Percentiles rank a stretch among this genome's conserved stretches.
phyloP scores from a whole-genome alignment of 2,113 vertebrate species.

The Athene cunicularia region DNA sequence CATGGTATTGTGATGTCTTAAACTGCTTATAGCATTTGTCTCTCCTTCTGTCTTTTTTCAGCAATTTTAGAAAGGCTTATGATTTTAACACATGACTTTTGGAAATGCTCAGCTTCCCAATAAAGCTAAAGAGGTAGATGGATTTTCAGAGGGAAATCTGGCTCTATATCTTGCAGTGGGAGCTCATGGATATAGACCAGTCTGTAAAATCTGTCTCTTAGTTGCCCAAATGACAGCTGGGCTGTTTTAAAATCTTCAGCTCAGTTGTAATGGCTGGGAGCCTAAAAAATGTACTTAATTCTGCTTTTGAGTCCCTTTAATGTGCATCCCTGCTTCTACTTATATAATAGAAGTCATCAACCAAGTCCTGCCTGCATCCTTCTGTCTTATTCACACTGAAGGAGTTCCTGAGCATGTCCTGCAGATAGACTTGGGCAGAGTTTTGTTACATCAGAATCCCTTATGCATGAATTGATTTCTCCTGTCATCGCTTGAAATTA shows the following conservation, averaged over 20 bases:
- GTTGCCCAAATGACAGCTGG: background rate
- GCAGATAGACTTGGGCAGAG: background rate
- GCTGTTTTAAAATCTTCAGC: background rate
- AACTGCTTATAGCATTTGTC: background rate
- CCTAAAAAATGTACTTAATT: background rate
- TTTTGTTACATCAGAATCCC: background rate
- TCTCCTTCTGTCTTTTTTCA: background rate
- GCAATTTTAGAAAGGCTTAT: background rate
- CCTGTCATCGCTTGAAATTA: background rate
- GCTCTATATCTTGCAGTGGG: background rate
- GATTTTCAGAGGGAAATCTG: background rate
- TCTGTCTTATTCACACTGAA: background rate
- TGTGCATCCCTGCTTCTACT: background rate
- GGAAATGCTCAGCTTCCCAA: background rate
- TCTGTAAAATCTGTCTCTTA: background rate
- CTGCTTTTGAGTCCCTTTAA: background rate
- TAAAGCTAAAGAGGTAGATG: background rate
- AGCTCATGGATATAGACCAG: background rate
- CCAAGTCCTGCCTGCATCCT: background rate
- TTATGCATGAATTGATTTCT: background rate
- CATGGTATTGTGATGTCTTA: fast-evolving
- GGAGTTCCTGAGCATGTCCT: background rate
- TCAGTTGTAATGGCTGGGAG: background rate
- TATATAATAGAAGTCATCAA: background rate
- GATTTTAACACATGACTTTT: background rate